Evolutionary conservation across 2,113 vertebrate genomes (phyloP).

Genomic region (Rhinichthys klamathensis): DNA sequence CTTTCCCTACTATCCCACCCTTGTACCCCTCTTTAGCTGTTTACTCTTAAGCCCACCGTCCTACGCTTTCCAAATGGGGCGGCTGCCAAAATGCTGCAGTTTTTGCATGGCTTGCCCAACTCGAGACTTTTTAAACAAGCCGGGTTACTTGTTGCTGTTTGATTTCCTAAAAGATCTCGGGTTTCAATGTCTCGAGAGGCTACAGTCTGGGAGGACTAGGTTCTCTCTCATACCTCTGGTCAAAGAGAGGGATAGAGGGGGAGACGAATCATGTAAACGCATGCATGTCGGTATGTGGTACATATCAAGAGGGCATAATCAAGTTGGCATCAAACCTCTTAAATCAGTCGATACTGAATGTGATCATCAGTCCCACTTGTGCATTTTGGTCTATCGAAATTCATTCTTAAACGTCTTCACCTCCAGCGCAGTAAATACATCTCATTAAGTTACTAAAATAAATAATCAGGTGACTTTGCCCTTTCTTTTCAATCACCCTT

Average conservation of each 20-base stretch:
- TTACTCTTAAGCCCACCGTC: neutral
- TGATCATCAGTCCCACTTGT: neutral
- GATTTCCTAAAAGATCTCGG: constrained; percentile 31
- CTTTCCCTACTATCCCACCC: neutral
- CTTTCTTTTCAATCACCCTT: neutral
- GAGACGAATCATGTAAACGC: neutral
- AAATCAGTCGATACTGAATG: neutral
- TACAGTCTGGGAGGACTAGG: neutral
- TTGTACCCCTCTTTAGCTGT: neutral
- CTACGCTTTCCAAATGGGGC: constrained; percentile 17
- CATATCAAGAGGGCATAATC: neutral
- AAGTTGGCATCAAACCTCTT: neutral
- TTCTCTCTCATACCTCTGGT: neutral
- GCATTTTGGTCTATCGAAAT: neutral
- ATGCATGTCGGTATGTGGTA: neutral
- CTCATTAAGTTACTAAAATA: neutral
- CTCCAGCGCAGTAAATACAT: neutral
- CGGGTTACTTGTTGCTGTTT: constrained; percentile 50
- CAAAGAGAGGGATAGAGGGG: neutral
- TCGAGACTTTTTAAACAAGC: neutral
- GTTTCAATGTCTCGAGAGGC: constrained; percentile 11
- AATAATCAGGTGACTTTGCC: neutral
- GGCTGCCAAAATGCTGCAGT: constrained; percentile 35
- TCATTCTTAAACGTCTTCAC: neutral
- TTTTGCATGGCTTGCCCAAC: constrained; percentile 49